Evolutionary conservation across 2,797 vertebrate species (phyloP).

Genomic region (Muscicapa striata): DNA sequence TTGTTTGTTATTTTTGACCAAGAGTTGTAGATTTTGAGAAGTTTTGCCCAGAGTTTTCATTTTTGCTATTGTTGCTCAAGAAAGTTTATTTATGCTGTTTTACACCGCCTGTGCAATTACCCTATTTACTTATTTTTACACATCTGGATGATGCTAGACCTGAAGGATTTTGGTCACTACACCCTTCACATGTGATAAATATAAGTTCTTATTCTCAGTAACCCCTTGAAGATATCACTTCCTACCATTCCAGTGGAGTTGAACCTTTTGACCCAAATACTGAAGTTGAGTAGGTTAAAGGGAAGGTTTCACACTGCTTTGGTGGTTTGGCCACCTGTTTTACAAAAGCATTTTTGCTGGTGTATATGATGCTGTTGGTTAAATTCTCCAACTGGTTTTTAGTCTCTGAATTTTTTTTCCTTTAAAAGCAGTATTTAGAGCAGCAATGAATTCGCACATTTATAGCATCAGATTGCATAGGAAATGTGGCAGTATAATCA

Average conservation of each 20-base stretch:
- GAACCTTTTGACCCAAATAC: background rate
- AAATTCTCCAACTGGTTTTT: background rate
- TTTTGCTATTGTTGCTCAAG: background rate
- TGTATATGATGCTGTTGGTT: background rate
- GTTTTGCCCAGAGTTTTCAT: background rate
- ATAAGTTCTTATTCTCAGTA: background rate
- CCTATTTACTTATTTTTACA: background rate
- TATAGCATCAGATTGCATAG: background rate
- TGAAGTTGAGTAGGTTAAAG: background rate
- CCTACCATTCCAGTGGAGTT: background rate
- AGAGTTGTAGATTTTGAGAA: background rate
- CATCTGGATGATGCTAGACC: rapidly evolving
- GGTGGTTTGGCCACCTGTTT: background rate
- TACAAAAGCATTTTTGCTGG: background rate
- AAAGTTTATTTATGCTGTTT: background rate
- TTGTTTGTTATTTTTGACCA: background rate
- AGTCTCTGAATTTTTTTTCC: background rate
- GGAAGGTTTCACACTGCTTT: background rate
- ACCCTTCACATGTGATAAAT: background rate
- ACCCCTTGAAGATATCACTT: background rate
- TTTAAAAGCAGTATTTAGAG: background rate
- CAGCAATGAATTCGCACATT: background rate
- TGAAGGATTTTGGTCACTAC: background rate
- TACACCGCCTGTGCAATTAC: background rate
- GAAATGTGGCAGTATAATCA: background rate